Evolutionary conservation across 2,113 vertebrate species (phyloP), one percentile per base, ranked within the genome.

Genomic region (Lutjanus erythropterus): DNA sequence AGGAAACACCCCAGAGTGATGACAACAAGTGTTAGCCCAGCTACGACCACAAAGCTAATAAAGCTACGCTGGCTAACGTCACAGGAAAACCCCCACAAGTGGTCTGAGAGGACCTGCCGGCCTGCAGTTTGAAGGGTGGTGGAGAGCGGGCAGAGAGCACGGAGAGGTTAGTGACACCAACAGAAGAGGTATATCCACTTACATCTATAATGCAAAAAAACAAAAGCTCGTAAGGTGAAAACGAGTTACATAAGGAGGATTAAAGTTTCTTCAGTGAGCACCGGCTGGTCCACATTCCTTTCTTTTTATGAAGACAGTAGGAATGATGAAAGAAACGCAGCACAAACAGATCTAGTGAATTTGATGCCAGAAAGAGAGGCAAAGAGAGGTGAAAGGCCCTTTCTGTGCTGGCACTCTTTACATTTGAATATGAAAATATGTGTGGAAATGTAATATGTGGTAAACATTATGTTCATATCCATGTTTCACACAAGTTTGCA

Each of bases 1-100:
- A 89, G 91, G 93, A 92, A 94, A 94, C 91, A 93, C 91, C 93
- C 92, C 88, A 80, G 89, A 92, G 93, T 89, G 91, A 92, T 90
- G 91, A 92, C 91, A 91, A 92, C 91, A 81, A 91, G 83, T 80
- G 91, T 92, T 83, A 86, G 85, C 83, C 86, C 60, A 72, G 82
- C 86, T 67, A 80, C 47, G 52, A 88, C 91, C 92, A 60, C 91
- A 90, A 79, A 86, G 64, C 91, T 88, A 91, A 93, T 91, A 93
- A 93, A 93, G 75, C 88, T 46, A 75, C 65, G 37, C 90, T 52
- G 55, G 86, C 83, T 81, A 60, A 93, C 91, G 90, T 93, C 92
- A 94, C 61, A 81, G 80, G 77, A 76, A 73, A 86, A 82, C 50
- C 71, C 76, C 88, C 78, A 83, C 83, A 61, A 88, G 85, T 39